Percentiles rank a stretch among this genome's conserved stretches.
These are phyloP conservation scores for Scolopax mira DNA, from an alignment of 2,113 vertebrate genomes.

Conservation along the genomic window DNA sequence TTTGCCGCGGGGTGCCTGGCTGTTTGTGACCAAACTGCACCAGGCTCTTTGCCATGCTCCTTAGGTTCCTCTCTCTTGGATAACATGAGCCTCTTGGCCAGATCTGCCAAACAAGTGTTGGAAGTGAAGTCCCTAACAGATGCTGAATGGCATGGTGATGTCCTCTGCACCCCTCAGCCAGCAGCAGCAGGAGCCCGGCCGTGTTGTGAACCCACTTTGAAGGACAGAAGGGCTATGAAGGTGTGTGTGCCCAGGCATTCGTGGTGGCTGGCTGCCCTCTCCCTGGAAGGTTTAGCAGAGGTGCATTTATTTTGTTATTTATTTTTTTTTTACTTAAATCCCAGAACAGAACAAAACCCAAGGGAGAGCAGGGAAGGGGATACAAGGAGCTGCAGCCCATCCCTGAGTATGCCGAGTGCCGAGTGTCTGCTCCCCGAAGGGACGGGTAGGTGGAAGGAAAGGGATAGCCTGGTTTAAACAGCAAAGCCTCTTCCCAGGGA, in stretches of 20 bases:
- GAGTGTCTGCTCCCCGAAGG: not conserved
- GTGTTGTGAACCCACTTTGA: not conserved
- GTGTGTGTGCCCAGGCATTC: not conserved
- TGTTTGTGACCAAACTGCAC: not conserved
- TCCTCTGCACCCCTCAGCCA: not conserved
- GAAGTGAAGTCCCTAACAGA: not conserved
- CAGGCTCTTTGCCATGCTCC: not conserved
- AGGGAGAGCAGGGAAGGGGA: not conserved
- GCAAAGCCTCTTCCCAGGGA: not conserved
- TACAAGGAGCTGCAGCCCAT: not conserved
- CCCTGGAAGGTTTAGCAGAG: too few relatives aligned
- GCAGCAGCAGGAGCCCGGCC: not conserved
- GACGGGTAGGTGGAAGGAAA: not conserved
- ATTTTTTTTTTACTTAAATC: not conserved
- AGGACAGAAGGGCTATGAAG: not conserved
- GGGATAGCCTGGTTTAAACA: not conserved
- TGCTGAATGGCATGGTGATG: not conserved
- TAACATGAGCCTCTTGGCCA: not conserved
- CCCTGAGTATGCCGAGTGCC: not conserved
- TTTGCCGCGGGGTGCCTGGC: fast-evolving
- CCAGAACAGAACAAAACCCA: not conserved
- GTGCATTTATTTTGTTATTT: not conserved
- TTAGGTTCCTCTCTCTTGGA: not conserved
- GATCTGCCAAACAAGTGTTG: not conserved
- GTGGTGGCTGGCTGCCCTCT: fast-evolving